Evolutionary conservation across 2,113 vertebrate genomes (phyloP), one percentile per base, ranked within the genome.

Genomic region (Pollimyrus isidori): DNA sequence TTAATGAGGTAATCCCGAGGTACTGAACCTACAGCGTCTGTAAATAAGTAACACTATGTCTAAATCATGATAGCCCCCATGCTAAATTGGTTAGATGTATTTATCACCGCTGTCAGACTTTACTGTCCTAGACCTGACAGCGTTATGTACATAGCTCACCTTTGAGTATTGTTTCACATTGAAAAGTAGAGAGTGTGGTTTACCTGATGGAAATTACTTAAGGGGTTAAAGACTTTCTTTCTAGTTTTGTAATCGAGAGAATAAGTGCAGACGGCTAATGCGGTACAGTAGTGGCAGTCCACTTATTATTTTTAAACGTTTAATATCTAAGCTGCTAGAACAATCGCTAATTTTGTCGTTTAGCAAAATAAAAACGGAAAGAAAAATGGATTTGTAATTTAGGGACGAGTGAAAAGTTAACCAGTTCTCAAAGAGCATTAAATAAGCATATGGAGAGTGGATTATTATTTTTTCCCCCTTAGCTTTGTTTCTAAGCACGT

Each of bases 81-180:
- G 92, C 92, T 94, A 91, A 93, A 92, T 94, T 90, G 93, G 94
- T 80, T 94, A 95, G 93, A 96, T 94, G 94, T 96, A 96, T 97
- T 97, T 98, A 98, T 98, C 96, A 93, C 95, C 94, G 96, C 97
- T 97, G 95, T 95, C 94, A 93, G 93, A 94, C 94, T 94, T 93
- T 95, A 94, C 91, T 89, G 94, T 95, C 95, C 94, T 94, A 96
- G 94, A 95, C 95, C 95, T 96, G 96, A 97, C 96, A 96, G 94
- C 95, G 94, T 96, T 97, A 90, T 98, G 97, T 98, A 98, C 95
- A 98, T 97, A 98, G 95, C 94, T 97, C 96, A 97, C 97, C 96
- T 97, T 96, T 95, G 96, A 97, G 95, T 98, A 98, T 97, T 99
- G 97, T 98, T 98, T 99, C 98, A 99, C 97, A 98, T 97, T 98